Evolutionary conservation across 2,888 invertebrate genomes (phyloP), one percentile per base, ranked within the genome.

Genomic region (Pammene aurita): DNA sequence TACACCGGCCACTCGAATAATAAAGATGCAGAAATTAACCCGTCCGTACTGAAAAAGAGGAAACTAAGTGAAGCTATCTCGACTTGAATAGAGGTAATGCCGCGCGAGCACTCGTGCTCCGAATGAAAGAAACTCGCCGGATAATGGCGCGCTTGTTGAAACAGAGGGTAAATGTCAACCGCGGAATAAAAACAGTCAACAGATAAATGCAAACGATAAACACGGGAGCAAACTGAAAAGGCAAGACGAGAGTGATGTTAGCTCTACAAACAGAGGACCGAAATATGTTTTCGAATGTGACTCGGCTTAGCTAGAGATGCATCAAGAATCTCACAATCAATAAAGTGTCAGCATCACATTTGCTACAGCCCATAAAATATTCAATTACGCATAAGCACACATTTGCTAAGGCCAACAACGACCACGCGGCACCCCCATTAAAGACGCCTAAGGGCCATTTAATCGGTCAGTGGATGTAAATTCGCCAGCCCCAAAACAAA

Each of bases 391-490:
- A 90, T 90, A 91, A 89, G 92, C 86, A 92, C 91, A 91, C 92
- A 92, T 90, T 92, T 88, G 89, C 85, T 87, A 88, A 90, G 90
- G 90, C 91, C 83, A 90, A 90, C 92, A 89, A 89, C 92, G 90
- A 91, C 90, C 92, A 92, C 88, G 90, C 92, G 92, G 92, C 86
- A 90, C 91, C 91, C 92, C 92, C 91, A 92, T 92, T 92, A 92
- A 92, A 92, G 92, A 90, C 89, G 91, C 92, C 92, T 91, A 91
- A 92, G 91, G 92, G 92, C 91, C 91, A 91, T 92, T 92, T 92
- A 92, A 92, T 92, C 92, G 92, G 92, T 92, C 92, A 92, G 92
- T 89, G 89, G 88, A 92, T 92, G 92, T 92, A 92, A 92, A 92
- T 92, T 90, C 88, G 84, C 80, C 84, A 84, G 89, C 90, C 91